Evolutionary conservation across 2,797 vertebrate species (phyloP).

Genomic region (Falco rusticolus): DNA sequence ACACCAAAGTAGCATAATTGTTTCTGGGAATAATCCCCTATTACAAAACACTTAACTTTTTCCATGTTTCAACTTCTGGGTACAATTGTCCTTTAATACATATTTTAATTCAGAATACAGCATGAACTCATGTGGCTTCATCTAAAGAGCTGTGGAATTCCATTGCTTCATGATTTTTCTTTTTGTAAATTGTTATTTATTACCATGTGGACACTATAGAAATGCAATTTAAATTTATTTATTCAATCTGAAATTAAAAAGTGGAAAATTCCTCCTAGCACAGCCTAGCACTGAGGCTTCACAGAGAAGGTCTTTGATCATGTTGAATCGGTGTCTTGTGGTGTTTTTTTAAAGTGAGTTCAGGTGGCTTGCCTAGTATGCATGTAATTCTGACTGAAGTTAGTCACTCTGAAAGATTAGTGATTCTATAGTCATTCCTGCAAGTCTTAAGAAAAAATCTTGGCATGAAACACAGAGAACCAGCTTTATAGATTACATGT

Average conservation of each 20-base stretch:
- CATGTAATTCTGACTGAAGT: background rate
- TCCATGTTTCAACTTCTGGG: constrained; percentile 39
- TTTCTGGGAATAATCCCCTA: constrained; percentile 37
- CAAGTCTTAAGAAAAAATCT: background rate
- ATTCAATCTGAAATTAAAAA: constrained; percentile 13
- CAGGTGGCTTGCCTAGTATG: background rate
- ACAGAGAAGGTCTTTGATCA: background rate
- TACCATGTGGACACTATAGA: background rate
- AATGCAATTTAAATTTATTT: background rate
- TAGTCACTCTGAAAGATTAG: constrained; percentile 1
- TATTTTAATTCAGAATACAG: constrained; percentile 7
- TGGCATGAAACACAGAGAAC: constrained; percentile 16
- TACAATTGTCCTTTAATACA: constrained; percentile 32
- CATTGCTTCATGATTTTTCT: background rate
- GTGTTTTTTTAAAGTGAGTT: background rate
- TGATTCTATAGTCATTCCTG: background rate
- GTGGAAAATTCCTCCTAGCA: background rate
- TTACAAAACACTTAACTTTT: constrained; percentile 50
- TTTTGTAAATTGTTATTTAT: constrained; percentile 5
- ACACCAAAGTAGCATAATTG: constrained; percentile 23
- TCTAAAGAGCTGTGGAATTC: constrained; percentile 31
- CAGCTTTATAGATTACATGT: background rate
- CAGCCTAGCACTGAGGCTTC: background rate
- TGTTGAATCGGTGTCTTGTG: background rate
- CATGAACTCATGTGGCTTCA: constrained; percentile 2